Percentiles rank a stretch among this genome's conserved stretches.
phyloP scores from a whole-genome alignment of 1,140 invertebrate species.

The Drosophila ananassae region DNA sequence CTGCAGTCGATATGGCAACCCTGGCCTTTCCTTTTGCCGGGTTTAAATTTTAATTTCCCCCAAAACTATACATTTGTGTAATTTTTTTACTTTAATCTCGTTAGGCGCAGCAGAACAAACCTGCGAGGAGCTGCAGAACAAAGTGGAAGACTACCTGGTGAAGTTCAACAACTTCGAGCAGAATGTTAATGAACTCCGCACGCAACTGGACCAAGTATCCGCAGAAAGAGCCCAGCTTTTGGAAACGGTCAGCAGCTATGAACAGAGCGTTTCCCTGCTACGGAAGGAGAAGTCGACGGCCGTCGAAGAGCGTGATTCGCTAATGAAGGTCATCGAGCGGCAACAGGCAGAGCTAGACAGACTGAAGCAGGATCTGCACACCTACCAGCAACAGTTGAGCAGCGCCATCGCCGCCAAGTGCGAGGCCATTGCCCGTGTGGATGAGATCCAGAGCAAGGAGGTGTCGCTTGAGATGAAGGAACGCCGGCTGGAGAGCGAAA shows the following conservation, averaged over 20 bases:
- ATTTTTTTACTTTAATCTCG: not conserved
- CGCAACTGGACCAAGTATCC: conserved; percentile 86
- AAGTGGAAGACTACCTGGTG: conserved; percentile 87
- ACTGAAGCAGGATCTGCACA: conserved; percentile 87
- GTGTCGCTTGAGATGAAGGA: conserved; percentile 91
- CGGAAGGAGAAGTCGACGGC: conserved; percentile 87
- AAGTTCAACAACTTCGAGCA: conserved; percentile 87
- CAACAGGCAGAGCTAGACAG: conserved; percentile 89
- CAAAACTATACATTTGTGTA: not conserved
- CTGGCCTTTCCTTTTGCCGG: conserved; percentile 8
- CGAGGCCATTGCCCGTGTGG: conserved; percentile 90
- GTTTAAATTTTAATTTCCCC: not conserved
- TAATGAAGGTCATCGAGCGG: conserved; percentile 88
- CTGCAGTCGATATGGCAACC: conserved; percentile 7
- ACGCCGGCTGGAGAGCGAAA: conserved; percentile 92
- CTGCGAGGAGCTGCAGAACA: conserved; percentile 85
- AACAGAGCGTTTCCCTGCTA: conserved; percentile 85
- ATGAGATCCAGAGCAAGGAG: conserved; percentile 92
- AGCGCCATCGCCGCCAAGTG: conserved; percentile 90
- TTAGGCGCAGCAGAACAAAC: conserved; percentile 86
- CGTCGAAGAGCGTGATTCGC: conserved; percentile 89
- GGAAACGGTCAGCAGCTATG: conserved; percentile 85
- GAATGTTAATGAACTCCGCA: conserved; percentile 87
- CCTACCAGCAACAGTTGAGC: conserved; percentile 88
- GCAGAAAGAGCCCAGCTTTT: conserved; percentile 87